Evolutionary conservation across 1,140 invertebrate species (phyloP).

Genomic region (Pseudomyrmex cubaensis): DNA sequence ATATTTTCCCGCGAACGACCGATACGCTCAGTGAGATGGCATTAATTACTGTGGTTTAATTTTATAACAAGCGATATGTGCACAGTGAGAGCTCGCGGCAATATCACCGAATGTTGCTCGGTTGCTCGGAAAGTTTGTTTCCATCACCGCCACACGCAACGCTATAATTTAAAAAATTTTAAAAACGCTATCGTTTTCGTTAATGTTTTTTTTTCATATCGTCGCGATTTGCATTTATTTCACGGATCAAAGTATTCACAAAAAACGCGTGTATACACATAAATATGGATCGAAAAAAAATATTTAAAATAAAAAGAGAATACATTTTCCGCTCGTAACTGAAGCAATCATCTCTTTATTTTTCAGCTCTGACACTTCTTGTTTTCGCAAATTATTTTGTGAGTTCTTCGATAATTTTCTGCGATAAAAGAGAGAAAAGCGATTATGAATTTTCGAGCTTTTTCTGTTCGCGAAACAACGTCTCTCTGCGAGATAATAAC

Average conservation of each 20-base stretch:
- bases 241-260: neutral
- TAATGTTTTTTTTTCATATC: neutral
- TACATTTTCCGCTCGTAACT: too few species aligned
- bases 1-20: conserved; percentile 5
- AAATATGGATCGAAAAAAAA: neutral
- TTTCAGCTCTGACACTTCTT: neutral
- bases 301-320: too few species aligned
- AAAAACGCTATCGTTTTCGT: conserved; percentile 15
- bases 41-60: conserved; percentile 47
- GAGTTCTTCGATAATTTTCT: neutral
- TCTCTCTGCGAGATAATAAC: conserved; percentile 29
- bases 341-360: neutral
- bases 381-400: neutral
- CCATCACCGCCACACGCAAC: neutral
- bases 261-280: neutral
- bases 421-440: neutral
- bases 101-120: conserved; percentile 11
- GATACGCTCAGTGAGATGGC: conserved; percentile 7
- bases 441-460: neutral
- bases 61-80: conserved; percentile 21
- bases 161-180: conserved; percentile 32
- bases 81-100: neutral
- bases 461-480: neutral
- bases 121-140: conserved; percentile 1
- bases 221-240: conserved; percentile 3